phyloP scores from a whole-genome alignment of 2,113 vertebrate species.

The Phainopepla nitens region DNA sequence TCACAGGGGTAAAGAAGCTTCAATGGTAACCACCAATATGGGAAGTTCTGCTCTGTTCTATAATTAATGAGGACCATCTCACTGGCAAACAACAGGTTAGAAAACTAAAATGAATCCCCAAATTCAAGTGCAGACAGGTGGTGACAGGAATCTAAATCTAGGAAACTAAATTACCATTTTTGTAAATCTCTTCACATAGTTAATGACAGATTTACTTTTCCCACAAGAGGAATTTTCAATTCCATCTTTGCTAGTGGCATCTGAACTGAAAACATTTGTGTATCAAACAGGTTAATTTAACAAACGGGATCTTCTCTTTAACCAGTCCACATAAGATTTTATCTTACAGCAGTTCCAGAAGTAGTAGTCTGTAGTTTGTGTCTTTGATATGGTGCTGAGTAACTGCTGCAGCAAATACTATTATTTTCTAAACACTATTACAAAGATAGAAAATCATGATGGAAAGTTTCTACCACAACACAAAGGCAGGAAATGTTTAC shows the following conservation, averaged over 20 bases:
- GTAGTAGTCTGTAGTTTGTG: not conserved
- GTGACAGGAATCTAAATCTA: not conserved
- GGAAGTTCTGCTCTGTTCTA: not conserved
- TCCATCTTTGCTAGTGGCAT: not conserved
- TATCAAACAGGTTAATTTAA: not conserved
- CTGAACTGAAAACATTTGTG: not conserved
- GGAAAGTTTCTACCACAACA: not conserved
- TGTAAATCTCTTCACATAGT: not conserved
- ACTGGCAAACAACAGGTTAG: not conserved
- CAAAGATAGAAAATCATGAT: not conserved
- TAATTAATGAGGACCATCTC: not conserved
- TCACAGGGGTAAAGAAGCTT: not conserved
- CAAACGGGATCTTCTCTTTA: not conserved
- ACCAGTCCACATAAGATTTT: not conserved
- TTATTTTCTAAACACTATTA: not conserved
- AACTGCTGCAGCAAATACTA: not conserved
- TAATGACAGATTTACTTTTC: not conserved
- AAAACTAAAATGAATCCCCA: not conserved
- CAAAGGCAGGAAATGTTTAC: not conserved
- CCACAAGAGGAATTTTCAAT: not conserved
- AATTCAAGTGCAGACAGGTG: not conserved
- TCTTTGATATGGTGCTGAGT: not conserved
- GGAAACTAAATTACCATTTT: not conserved
- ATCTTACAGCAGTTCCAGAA: not conserved
- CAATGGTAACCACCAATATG: not conserved